These are phyloP conservation scores for Pseudopleuronectes americanus DNA, from an alignment of 2,797 vertebrate genomes.

Conservation along the genomic window DNA sequence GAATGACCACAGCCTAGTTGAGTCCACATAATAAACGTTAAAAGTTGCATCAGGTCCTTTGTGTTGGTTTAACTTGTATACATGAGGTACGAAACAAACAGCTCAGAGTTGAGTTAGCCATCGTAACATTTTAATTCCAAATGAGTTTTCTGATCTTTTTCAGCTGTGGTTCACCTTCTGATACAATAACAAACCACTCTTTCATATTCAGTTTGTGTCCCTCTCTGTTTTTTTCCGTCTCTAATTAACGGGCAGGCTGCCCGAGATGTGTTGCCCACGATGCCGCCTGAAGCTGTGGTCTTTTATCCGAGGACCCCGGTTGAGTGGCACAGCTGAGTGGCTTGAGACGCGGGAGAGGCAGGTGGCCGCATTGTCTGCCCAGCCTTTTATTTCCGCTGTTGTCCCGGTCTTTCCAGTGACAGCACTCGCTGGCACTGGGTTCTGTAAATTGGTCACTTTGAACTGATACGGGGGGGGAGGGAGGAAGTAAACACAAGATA, in stretches of 20 bases:
- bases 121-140: not conserved
- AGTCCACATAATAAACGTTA: too few species aligned
- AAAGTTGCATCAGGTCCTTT: too few species aligned
- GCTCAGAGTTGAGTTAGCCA: too few species aligned
- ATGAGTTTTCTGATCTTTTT: not conserved
- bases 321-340: constrained; percentile 36
- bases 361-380: constrained; percentile 65
- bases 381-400: constrained; percentile 39
- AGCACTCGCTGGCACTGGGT: constrained; percentile 16
- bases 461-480: not conserved
- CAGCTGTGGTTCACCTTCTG: constrained; percentile 1
- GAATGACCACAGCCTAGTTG: too few species aligned
- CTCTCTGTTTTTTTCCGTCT: constrained; percentile 10
- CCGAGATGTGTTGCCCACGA: constrained; percentile 25
- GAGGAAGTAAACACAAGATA: constrained; percentile 6
- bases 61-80: too few species aligned
- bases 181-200: not conserved
- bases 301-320: constrained; percentile 33
- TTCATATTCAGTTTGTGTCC: constrained; percentile 16
- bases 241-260: constrained; percentile 17
- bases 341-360: constrained; percentile 49
- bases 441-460: constrained; percentile 39
- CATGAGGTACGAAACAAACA: too few species aligned
- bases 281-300: constrained; percentile 34
- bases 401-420: constrained; percentile 38